Evolutionary conservation across 2,888 invertebrate species (phyloP), one percentile per base, ranked within the genome.

Genomic region (Cordylochernes scorpioides): DNA sequence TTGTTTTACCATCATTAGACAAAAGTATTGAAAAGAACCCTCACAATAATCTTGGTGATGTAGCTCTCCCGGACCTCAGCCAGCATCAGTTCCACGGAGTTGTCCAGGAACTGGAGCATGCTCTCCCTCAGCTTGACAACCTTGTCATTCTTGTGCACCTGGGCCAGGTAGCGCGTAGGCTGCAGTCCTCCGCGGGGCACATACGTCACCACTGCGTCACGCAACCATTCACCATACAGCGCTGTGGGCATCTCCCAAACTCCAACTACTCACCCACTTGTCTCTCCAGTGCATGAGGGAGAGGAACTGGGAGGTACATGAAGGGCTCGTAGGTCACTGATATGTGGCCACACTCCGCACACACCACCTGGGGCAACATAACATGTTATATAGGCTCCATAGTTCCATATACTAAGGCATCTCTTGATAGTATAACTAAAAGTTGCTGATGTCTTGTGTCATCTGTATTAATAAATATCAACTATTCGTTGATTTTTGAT

Each of bases 321-420:
- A 67, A 67, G 15, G 67, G 65, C 41, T 66, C 66, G 43, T 63
- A 65, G 7, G 65, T 65, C 10, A 65, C 61, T 2, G 65, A 66
- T 10, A 63, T 55, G 45, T 63, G 63, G 33, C 56, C 55, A 45
- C 67, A 67, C 24, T 57, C 57, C 3, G 59, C 59, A 44, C 66
- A 66, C 14, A 64, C 59, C 24, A 65, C 64, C 65, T 65, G 24
- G 6, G 22, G 17, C n/a, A n/a, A n/a, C n/a, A n/a, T n/a, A n/a
- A n/a, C n/a, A n/a, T n/a, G n/a, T n/a, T n/a, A n/a, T n/a, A n/a
- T n/a, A n/a, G n/a, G n/a, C n/a, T n/a, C n/a, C n/a, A n/a, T n/a
- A n/a, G n/a, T n/a, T n/a, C n/a, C n/a, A n/a, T n/a, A n/a, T n/a
- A n/a, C n/a, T n/a, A n/a, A n/a, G n/a, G n/a, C n/a, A n/a, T n/a